Evolutionary conservation across 1,140 invertebrate species (phyloP), one percentile per base, ranked within the genome.

Genomic region (Drosophila ercepeae): DNA sequence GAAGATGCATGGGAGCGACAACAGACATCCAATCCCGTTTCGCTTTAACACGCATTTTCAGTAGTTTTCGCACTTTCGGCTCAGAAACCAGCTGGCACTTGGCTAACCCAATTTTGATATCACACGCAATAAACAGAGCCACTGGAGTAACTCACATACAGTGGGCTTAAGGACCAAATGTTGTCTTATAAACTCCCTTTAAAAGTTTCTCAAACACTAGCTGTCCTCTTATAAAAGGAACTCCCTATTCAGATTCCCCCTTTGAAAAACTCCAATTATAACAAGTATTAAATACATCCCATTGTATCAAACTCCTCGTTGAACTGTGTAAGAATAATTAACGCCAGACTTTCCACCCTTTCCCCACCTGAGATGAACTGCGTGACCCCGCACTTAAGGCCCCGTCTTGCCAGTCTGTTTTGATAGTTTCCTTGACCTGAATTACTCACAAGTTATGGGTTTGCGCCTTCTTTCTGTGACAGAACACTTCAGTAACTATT

Each of bases 401-500:
- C 16, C 44, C 23, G 27, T 11, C n/a, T 54, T 44, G 18, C 23
- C 41, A 29, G 18, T 27, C 25, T 50, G 36, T 49, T 67, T 86
- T 88, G 73, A 81, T 81, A 78, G 59, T 88, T 88, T 88, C 77
- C 82, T 88, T 88, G 82, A 78, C 82, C 82, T 63, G 29, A 88
- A 88, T 88, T 71, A 50, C 64, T 76, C 59, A 46, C 44, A 42
- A 73, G 72, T 76, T 69, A 75, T 76, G 42, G 61, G 13, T 46
- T 60, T 49, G 25, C 49, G 19, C 42, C 23, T 39, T 25, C 21
- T 13, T 16, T n/a, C 18, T 16, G n/a, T 25, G 18, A 19, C 19
- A 42, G 6, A 49, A 27, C 32, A 11, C 3, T 44, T 16, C 39
- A 25, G 32, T 16, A 54, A 39, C 44, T 72, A 51, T 63, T 72